These are phyloP conservation scores for Amiota communis DNA, from an alignment of 2,888 invertebrate species.

Conservation along the genomic window DNA sequence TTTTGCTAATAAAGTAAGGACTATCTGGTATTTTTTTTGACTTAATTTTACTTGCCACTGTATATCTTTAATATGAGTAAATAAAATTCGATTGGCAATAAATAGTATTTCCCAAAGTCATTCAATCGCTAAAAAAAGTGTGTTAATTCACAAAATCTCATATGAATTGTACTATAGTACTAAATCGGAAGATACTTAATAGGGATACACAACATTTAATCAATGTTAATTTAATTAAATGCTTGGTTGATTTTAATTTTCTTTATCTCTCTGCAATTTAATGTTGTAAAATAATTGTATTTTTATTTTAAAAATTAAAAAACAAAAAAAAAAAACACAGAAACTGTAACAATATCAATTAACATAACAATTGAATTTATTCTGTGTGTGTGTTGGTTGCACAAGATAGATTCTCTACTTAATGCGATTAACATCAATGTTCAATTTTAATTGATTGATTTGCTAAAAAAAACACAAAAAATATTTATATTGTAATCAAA, in stretches of 20 bases:
- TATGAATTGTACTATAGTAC: not conserved
- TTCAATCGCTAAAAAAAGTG: not conserved
- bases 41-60: no score
- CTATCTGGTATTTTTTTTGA: no score
- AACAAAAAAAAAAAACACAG: slow-evolving; percentile 29
- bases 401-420: slow-evolving; percentile 13
- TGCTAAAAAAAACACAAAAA: slow-evolving; percentile 38
- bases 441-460: slow-evolving; percentile 53
- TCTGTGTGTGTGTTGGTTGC: not conserved
- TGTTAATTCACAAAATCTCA: slow-evolving; percentile 35
- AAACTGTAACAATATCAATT: slow-evolving; percentile 37
- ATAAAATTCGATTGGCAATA: no score
- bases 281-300: slow-evolving; percentile 59
- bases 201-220: slow-evolving; percentile 31
- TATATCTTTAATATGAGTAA: no score
- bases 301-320: slow-evolving; percentile 31
- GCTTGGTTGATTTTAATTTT: slow-evolving; percentile 54
- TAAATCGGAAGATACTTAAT: slow-evolving; percentile 39
- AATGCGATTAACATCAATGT: slow-evolving; percentile 59
- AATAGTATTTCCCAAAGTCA: not conserved
- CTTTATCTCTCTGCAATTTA: slow-evolving; percentile 45
- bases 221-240: slow-evolving; percentile 62
- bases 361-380: slow-evolving; percentile 20
- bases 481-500: no score
- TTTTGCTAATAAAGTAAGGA: no score